These are phyloP conservation scores for Sciaenops ocellatus DNA, from an alignment of 2,797 vertebrate species.

Conservation along the genomic window DNA sequence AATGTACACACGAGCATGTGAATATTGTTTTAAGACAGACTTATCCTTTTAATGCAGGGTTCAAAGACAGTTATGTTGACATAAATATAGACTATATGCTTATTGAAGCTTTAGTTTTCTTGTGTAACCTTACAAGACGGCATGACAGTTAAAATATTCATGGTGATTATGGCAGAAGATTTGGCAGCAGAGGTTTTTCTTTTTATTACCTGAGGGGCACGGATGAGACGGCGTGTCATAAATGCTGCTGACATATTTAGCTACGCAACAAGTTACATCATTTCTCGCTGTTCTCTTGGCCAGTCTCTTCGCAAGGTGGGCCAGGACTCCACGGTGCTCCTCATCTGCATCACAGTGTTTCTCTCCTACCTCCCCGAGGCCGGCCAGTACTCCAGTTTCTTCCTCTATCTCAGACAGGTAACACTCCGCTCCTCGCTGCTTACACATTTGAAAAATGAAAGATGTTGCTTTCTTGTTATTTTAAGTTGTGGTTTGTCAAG, in stretches of 20 bases:
- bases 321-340: slow-evolving; percentile 94
- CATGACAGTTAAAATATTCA: background rate
- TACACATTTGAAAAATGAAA: background rate
- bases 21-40: too few relatives aligned
- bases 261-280: slow-evolving; percentile 58
- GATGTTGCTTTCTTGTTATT: background rate
- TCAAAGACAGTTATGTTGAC: too few relatives aligned
- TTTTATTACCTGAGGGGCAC: background rate
- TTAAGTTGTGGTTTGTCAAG: background rate
- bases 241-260: slow-evolving; percentile 49
- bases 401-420: slow-evolving; percentile 95
- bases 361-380: slow-evolving; percentile 96
- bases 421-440: background rate
- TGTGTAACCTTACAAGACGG: background rate
- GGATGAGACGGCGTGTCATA: background rate
- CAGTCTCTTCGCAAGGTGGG: slow-evolving; percentile 94
- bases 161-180: background rate
- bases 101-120: background rate
- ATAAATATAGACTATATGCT: background rate
- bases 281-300: slow-evolving; percentile 20
- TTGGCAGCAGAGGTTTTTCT: background rate
- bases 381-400: slow-evolving; percentile 96
- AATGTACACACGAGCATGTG: background rate
- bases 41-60: too few relatives aligned
- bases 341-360: slow-evolving; percentile 96